phyloP scores from a whole-genome alignment of 64 coral and sea anemone species.

The Dendronephthya gigantea region DNA sequence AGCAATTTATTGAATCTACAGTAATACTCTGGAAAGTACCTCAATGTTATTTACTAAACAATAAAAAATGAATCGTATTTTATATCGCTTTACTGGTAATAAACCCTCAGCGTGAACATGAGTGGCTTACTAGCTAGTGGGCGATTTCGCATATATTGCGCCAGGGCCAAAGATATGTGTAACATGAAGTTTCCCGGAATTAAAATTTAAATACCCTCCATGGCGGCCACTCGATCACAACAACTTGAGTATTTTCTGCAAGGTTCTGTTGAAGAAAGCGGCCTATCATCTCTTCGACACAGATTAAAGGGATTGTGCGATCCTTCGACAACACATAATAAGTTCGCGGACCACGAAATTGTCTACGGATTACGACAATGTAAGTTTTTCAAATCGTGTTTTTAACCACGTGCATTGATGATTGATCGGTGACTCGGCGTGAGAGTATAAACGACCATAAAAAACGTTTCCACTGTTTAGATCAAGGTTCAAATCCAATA shows the following conservation, averaged over 20 bases:
- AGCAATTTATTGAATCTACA: too few species aligned
- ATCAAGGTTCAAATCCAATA: conserved; percentile 13
- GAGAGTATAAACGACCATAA: too few species aligned
- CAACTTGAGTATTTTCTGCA: neutral
- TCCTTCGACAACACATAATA: neutral
- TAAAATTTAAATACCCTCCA: neutral
- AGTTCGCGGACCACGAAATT: conserved; percentile 9
- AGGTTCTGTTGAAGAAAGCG: neutral
- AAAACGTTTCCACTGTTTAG: neutral
- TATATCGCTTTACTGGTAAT: too few species aligned
- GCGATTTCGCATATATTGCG: too few species aligned
- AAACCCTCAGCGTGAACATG: too few species aligned
- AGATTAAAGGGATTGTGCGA: neutral
- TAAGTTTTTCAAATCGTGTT: neutral
- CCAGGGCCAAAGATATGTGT: too few species aligned
- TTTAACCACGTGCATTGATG: neutral
- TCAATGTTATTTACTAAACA: too few species aligned
- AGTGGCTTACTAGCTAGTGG: too few species aligned
- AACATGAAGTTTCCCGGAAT: neutral
- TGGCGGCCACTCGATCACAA: conserved; percentile 6
- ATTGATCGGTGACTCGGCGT: neutral
- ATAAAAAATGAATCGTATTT: too few species aligned
- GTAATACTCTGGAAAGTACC: too few species aligned
- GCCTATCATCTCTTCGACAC: neutral
- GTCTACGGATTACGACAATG: neutral